Base-by-base conservation (phyloP, 1,140 invertebrate species). In the Holcopasites calliopsidis region DNA sequence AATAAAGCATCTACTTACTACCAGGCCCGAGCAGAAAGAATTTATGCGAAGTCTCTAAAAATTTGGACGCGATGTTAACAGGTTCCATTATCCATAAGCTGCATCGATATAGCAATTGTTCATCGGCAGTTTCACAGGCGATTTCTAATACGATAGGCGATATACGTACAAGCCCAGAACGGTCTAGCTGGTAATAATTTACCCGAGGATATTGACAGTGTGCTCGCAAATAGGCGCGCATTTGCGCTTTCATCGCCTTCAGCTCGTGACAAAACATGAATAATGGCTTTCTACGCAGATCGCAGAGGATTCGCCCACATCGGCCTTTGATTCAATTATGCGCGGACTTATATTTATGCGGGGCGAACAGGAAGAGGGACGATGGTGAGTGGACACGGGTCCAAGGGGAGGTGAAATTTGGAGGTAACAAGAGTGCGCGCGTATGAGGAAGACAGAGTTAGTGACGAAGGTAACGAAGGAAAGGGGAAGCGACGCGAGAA, bases 271-370 rank as follows among this genome's bases (percentile, higher is more conserved):
- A 18, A 23, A 31, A 40, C 77, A 69, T 64, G 78, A 86, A 64
- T 85, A 86, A 84, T 86, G 79, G 80, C 7, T 76, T n/a, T 78
- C 50, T 82, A 74, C 69, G 77, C 81, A 64, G 85, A 88, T 87
- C 77, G 77, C 28, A 13, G 49, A 64, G 75, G 86, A 87, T 87
- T 88, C 87, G 86, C 88, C 88, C 87, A 89, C 88, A 77, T 86
- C 55, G 77, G 62, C 84, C 85, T 83, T 85, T 75, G 81, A 87
- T 88, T 89, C 86, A 89, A 88, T 89, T 89, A 89, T 85, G 74
- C 55, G 80, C 80, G 85, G n/a, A 88, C 86, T 88, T 88, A 88
- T 88, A 87, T 88, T 88, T 86, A 85, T 86, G 77, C 66, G 52
- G 47, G 18, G 11, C 52, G 57, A 52, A 40, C 64, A 58, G 60